Conservation (phyloP, 2,797 vertebrate genomes). For the Trematomus bernacchii region DNA sequence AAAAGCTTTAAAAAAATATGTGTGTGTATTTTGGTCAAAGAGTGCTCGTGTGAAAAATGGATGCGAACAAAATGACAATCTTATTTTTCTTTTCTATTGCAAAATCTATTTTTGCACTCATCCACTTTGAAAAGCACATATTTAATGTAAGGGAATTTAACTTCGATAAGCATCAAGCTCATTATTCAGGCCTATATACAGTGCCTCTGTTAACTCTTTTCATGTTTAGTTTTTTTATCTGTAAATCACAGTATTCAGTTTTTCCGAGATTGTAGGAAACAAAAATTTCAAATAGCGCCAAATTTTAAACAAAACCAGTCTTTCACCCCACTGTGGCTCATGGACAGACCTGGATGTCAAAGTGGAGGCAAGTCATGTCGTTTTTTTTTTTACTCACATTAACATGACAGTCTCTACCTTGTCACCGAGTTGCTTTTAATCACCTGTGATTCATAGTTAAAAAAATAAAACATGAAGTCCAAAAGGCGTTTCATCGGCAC, state of each 20-base stretch:
- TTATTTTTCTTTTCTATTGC: conserved; percentile 73
- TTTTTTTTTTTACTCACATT: background rate
- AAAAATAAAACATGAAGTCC: conserved; percentile 11
- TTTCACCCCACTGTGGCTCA: background rate
- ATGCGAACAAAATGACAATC: conserved; percentile 79
- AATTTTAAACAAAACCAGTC: background rate
- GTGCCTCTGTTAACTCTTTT: conserved; percentile 27
- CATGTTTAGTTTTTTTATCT: conserved; percentile 7
- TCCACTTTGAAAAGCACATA: conserved; percentile 73
- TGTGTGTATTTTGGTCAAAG: conserved; percentile 34
- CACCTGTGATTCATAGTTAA: conserved; percentile 1
- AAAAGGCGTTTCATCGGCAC: conserved; percentile 27
- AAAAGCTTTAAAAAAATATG: conserved; percentile 70
- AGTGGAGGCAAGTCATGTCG: background rate
- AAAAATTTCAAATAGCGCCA: background rate
- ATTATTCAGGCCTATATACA: conserved; percentile 32
- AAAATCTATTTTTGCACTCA: conserved; percentile 86
- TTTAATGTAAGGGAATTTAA: conserved; percentile 69
- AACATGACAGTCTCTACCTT: background rate
- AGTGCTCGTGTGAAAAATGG: conserved; percentile 30
- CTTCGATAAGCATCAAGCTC: conserved; percentile 36
- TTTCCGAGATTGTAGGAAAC: background rate
- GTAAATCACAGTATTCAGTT: conserved; percentile 9
- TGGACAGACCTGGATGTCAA: background rate
- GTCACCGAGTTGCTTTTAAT: background rate